Evolutionary conservation across 2,888 invertebrate species (phyloP).

Genomic region (Drosophila sordidula): DNA sequence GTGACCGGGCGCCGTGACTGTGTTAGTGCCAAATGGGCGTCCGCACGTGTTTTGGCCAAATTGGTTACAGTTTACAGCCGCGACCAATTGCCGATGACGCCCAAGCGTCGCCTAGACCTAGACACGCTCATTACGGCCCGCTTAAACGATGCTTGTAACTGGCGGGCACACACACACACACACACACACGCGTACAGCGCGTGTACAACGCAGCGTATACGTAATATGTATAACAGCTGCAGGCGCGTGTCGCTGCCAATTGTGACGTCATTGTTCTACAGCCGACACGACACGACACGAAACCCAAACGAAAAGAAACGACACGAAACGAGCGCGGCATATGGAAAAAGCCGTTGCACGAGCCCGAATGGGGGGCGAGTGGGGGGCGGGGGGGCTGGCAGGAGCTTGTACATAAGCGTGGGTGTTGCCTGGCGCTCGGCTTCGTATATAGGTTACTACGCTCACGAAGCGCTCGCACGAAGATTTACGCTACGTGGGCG

Average conservation of each 20-base stretch:
- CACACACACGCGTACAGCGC: not conserved
- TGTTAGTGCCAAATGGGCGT: slow-evolving; percentile 2
- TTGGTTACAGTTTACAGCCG: slow-evolving; percentile 64
- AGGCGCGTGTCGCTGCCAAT: slow-evolving; percentile 56
- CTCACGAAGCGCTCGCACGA: slow-evolving; percentile 56
- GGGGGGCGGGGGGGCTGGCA: not conserved
- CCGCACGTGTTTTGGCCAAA: slow-evolving; percentile 57
- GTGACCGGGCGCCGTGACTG: slow-evolving; percentile 5
- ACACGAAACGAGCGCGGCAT: slow-evolving; percentile 17
- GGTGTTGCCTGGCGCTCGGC: slow-evolving; percentile 25
- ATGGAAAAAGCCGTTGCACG: slow-evolving; percentile 29
- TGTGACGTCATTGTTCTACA: slow-evolving; percentile 70
- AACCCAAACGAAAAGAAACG: not conserved
- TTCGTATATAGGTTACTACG: slow-evolving; percentile 79
- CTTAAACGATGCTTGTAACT: slow-evolving; percentile 20
- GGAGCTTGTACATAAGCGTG: slow-evolving; percentile 29
- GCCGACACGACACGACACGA: slow-evolving; percentile 18
- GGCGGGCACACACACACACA: not conserved
- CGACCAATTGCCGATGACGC: slow-evolving; percentile 60
- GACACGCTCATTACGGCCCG: slow-evolving; percentile 55
- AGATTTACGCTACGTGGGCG: slow-evolving; percentile 73
- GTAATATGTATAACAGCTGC: slow-evolving; percentile 51
- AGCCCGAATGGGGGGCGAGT: no score
- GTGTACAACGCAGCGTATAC: slow-evolving; percentile 64
- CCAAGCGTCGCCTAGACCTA: slow-evolving; percentile 53